phyloP scores from a whole-genome alignment of 2,797 vertebrate genomes.

The Emydoidea blandingii region DNA sequence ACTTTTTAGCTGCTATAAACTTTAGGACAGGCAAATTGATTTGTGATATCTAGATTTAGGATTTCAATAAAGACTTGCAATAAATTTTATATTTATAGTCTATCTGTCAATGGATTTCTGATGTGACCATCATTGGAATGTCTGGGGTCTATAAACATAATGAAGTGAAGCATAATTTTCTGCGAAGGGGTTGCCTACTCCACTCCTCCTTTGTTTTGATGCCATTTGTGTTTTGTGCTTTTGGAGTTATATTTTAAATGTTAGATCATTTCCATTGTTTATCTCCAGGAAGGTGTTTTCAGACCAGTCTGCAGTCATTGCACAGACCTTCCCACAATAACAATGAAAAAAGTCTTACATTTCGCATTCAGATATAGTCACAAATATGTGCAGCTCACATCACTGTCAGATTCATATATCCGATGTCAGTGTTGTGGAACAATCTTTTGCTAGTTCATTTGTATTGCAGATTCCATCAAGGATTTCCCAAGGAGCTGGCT shows the following conservation, averaged over 20 bases:
- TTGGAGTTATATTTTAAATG: constrained; percentile 57
- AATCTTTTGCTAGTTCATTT: background rate
- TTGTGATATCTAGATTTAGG: background rate
- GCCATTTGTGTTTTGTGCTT: constrained; percentile 16
- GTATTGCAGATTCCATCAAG: constrained; percentile 9
- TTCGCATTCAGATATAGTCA: background rate
- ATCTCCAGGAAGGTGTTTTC: constrained; percentile 46
- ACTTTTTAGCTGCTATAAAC: background rate
- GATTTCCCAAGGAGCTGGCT: background rate
- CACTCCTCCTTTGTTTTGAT: constrained; percentile 68
- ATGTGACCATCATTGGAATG: background rate
- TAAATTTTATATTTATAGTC: background rate
- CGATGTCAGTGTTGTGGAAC: background rate
- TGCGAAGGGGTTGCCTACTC: constrained; percentile 31
- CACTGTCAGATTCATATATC: background rate
- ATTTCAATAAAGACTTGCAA: background rate
- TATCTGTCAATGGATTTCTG: constrained; percentile 3
- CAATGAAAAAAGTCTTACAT: background rate
- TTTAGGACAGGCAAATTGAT: background rate
- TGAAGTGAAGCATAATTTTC: background rate
- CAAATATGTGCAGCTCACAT: background rate
- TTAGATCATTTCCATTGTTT: constrained; percentile 63
- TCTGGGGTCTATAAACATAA: constrained; percentile 18
- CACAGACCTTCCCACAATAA: too few relatives aligned
- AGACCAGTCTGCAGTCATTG: constrained; percentile 14